Conservation (phyloP, 2,113 vertebrate genomes). For the Tachycineta bicolor region DNA sequence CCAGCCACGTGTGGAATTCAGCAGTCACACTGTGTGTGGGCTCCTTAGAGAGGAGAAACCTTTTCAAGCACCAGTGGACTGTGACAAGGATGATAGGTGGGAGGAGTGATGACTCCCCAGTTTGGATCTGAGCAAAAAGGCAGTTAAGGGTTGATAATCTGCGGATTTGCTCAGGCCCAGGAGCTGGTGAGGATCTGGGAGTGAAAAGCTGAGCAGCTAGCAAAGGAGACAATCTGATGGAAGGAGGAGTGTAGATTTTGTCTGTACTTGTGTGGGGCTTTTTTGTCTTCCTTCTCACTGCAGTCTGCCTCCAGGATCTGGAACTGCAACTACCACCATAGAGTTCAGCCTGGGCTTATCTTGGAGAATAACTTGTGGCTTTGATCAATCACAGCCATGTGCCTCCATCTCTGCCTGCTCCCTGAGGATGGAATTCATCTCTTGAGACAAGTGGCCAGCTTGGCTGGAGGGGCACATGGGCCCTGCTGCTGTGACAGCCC, state of each 20-base stretch:
- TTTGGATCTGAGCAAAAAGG: neutral
- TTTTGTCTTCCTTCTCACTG: neutral
- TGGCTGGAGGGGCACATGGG: neutral
- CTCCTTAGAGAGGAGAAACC: neutral
- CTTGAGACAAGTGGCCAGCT: neutral
- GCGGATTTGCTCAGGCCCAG: neutral
- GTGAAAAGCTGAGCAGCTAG: neutral
- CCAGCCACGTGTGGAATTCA: conserved; percentile 31
- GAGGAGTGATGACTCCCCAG: neutral
- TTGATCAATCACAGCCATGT: neutral
- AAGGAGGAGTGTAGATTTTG: neutral
- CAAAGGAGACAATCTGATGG: neutral
- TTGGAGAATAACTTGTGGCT: neutral
- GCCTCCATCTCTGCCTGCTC: neutral
- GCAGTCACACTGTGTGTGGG: conserved; percentile 24
- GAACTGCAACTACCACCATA: neutral
- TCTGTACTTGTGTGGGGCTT: neutral
- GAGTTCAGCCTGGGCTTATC: conserved; percentile 1
- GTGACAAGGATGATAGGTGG: neutral
- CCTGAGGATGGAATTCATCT: neutral
- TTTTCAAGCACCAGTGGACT: neutral
- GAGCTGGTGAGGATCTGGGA: neutral
- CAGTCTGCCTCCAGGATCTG: neutral
- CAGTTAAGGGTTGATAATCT: neutral
- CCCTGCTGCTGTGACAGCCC: neutral